phyloP scores from a whole-genome alignment of 2,888 invertebrate species.

The Dryomyza anilis region DNA sequence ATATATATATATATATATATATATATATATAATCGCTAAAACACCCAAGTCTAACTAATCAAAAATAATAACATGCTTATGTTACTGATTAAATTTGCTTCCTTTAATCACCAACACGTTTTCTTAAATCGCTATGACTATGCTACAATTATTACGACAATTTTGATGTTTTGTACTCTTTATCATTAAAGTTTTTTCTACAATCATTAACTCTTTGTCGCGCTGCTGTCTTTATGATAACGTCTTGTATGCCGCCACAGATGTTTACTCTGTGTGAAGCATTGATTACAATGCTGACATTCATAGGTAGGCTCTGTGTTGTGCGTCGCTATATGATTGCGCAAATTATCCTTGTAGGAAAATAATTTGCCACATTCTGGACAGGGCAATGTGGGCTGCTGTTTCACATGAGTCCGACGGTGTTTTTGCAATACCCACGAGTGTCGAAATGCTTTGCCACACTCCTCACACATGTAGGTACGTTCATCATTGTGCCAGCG shows the following conservation, averaged over 20 bases:
- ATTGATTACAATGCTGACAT: not conserved
- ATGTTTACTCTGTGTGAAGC: constrained; percentile 12
- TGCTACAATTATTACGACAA: too few species aligned
- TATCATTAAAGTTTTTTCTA: too few species aligned
- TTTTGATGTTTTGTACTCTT: too few species aligned
- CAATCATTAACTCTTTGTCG: not conserved
- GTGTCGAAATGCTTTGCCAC: constrained; percentile 19
- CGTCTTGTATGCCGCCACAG: constrained; percentile 1
- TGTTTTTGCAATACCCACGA: constrained; percentile 21
- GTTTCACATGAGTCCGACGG: not conserved
- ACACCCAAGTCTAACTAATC: too few species aligned
- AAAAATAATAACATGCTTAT: too few species aligned
- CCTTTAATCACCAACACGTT: too few species aligned
- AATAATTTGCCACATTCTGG: constrained; percentile 17
- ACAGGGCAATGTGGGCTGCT: constrained; percentile 1
- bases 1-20: too few species aligned
- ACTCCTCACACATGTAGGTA: constrained; percentile 8
- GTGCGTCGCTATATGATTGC: constrained; percentile 6
- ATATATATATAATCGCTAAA: too few species aligned
- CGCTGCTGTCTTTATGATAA: not conserved
- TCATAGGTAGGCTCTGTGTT: not conserved
- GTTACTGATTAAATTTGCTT: too few species aligned
- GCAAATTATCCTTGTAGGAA: constrained; percentile 9
- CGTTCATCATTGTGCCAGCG: constrained; percentile 10
- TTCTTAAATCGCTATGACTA: too few species aligned